Conservation (phyloP, 2,797 vertebrate species). For the Sebastes variabilis region DNA sequence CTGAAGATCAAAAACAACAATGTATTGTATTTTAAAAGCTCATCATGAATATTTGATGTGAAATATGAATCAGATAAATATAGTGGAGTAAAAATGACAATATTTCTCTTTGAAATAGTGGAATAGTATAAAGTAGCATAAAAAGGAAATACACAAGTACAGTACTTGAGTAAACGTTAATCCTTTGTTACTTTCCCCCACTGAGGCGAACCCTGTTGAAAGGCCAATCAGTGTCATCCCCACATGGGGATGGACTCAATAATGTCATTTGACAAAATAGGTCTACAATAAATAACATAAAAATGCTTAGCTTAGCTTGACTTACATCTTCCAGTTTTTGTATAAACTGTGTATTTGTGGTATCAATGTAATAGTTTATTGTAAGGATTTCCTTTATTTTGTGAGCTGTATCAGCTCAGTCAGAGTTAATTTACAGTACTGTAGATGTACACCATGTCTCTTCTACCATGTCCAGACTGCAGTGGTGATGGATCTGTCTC, state of each 20-base stretch:
- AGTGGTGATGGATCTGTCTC: conserved; percentile 68
- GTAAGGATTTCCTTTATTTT: not conserved
- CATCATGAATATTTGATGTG: not conserved
- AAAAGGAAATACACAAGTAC: not conserved
- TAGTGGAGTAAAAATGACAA: not conserved
- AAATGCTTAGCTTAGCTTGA: not conserved
- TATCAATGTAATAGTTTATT: not conserved
- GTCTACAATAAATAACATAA: not conserved
- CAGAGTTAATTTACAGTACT: not conserved
- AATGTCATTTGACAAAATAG: not conserved
- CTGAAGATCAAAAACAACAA: not conserved
- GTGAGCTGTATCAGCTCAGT: not conserved
- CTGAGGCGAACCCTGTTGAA: not conserved
- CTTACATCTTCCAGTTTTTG: not conserved
- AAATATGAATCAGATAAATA: not conserved
- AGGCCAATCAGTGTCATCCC: not conserved
- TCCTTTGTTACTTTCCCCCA: no score
- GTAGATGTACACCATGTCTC: not conserved
- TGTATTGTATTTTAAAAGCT: not conserved
- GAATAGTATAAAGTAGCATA: not conserved
- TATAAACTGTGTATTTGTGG: not conserved
- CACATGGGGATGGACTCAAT: no score
- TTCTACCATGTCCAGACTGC: conserved; percentile 26
- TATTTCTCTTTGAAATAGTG: not conserved
- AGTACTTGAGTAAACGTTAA: not conserved